Base-by-base conservation (phyloP, 2,888 invertebrate genomes). In the Cataglyphis livida region DNA sequence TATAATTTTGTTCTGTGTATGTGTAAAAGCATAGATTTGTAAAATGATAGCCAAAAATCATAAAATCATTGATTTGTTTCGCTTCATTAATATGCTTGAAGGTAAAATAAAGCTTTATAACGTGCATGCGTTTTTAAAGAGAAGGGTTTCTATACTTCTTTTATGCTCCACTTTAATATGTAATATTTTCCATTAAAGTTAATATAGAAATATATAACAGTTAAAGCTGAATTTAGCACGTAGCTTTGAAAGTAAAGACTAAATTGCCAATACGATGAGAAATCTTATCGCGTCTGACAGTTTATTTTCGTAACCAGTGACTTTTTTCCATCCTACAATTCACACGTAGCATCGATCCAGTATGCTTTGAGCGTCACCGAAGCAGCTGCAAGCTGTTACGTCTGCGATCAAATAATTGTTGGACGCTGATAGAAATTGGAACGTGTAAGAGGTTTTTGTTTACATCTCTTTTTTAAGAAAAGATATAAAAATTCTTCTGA, bases 351-450 rank as follows among this genome's bases (percentile, higher is more conserved):
- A 44, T 70, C 57, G 70, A 78, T 76, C 41, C 21, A 21, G 15
- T 9, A 44, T 15, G 57, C 41, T 38, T 75, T 25, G 38, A 54
- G 38, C 38, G 38, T 76, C 51, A 38, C 59, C 21, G 41, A 57
- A 70, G 70, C 57, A 78, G 44, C 78, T 78, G 78, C 21, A 44
- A 68, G 41, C 57, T 32, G 78, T 62, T 78, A 78, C 21, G 21
- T 70, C 18, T 59, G 44, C 44, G 57, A 78, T 78, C 32, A 70
- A 44, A 44, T 28, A 78, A 57, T 59, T 57, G 57, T 32, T 38
- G n/a, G 57, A 68, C 15, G 38, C 25, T 54, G 41, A 6, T 59
- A 57, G 21, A 41, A 59, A 78, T 6, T 25, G 15, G 21, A 6
- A 76, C 41, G 41, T 7, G 44, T 44, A 15, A 70, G 12, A 38